phyloP scores from a whole-genome alignment of 1,140 invertebrate genomes.

The Listronotus bonariensis region DNA sequence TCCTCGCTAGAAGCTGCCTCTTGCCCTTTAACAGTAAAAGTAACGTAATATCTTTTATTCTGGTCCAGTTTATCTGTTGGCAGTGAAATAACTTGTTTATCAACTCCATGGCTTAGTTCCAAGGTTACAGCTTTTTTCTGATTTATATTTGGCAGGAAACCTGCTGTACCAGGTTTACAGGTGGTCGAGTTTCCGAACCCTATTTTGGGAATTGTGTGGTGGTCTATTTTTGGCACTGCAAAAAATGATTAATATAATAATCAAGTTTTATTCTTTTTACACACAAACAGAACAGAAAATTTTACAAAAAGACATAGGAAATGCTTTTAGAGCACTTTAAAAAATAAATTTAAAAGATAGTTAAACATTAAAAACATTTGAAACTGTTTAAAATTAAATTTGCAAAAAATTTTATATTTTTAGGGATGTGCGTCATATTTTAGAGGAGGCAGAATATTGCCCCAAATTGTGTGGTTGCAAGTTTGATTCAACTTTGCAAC shows the following conservation, averaged over 20 bases:
- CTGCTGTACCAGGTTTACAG: constrained; percentile 52
- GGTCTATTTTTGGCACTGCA: constrained; percentile 72
- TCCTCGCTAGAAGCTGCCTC: constrained; percentile 37
- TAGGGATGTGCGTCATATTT: too few relatives aligned
- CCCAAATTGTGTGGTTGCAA: too few relatives aligned
- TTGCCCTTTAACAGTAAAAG: constrained; percentile 80
- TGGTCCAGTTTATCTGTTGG: constrained; percentile 83
- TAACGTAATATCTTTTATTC: constrained; percentile 87
- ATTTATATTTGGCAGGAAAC: constrained; percentile 66
- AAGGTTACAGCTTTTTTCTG: constrained; percentile 67
- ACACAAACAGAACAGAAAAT: too few relatives aligned
- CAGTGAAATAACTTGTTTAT: constrained; percentile 81
- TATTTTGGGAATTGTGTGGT: constrained; percentile 74
- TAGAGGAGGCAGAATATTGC: too few relatives aligned
- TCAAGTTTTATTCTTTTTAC: too few relatives aligned
- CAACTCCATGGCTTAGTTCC: constrained; percentile 78
- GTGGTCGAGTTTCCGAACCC: constrained; percentile 56
- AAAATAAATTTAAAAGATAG: too few relatives aligned
- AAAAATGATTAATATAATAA: neutral
- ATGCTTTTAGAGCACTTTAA: too few relatives aligned
- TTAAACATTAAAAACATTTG: too few relatives aligned
- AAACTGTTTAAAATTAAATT: too few relatives aligned
- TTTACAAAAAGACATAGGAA: too few relatives aligned
- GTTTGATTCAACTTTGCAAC: too few relatives aligned
- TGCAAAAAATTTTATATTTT: too few relatives aligned